Evolutionary conservation across 2,888 invertebrate genomes (phyloP).

Genomic region (Stomorhina lunata): DNA sequence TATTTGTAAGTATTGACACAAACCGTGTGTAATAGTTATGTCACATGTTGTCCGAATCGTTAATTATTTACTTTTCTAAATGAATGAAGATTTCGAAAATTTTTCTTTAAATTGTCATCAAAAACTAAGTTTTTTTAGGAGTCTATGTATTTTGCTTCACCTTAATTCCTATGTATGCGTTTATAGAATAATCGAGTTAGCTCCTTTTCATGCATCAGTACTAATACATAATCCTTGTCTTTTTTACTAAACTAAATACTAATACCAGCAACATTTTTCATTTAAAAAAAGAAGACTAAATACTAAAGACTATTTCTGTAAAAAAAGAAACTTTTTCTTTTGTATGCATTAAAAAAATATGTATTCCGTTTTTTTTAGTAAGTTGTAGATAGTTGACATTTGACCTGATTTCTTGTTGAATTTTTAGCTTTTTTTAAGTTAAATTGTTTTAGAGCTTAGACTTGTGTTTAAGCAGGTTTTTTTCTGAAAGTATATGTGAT

Average conservation of each 20-base stretch:
- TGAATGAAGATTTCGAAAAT: too few relatives aligned
- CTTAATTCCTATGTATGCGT: too few relatives aligned
- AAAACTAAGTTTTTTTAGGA: background rate
- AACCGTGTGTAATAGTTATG: too few relatives aligned
- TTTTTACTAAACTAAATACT: background rate
- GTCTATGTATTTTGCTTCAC: too few relatives aligned
- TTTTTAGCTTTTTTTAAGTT: slow-evolving; percentile 37
- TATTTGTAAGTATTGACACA: too few relatives aligned
- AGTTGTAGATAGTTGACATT: slow-evolving; percentile 58
- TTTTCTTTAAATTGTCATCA: background rate
- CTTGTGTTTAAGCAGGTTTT: slow-evolving; percentile 41
- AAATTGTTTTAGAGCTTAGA: slow-evolving; percentile 64
- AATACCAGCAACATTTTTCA: slow-evolving; percentile 15
- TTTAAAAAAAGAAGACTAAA: slow-evolving; percentile 15
- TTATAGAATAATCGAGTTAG: background rate
- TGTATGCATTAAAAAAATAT: slow-evolving; percentile 37
- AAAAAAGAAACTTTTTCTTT: slow-evolving; percentile 48
- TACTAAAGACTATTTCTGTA: slow-evolving; percentile 23
- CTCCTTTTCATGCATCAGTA: background rate
- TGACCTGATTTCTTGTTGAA: slow-evolving; percentile 49
- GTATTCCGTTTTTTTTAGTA: slow-evolving; percentile 7
- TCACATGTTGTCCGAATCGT: too few relatives aligned
- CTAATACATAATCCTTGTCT: background rate
- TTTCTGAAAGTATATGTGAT: background rate
- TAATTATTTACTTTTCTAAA: too few relatives aligned